phyloP scores from a whole-genome alignment of 1,140 invertebrate species.

The Nasonia giraulti region DNA sequence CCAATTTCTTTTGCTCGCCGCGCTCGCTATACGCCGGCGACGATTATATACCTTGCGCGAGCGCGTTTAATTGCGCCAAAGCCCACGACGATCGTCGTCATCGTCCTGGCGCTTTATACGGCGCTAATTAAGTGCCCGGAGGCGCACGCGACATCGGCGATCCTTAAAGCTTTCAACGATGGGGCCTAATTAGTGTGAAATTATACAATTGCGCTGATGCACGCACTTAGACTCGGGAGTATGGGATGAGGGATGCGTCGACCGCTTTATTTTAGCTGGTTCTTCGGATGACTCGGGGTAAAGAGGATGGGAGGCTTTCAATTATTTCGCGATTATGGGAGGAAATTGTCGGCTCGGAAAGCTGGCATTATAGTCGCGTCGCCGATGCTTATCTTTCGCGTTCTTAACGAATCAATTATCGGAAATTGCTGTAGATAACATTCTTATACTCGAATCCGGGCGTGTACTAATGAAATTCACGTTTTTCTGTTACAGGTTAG shows the following conservation, averaged over 20 bases:
- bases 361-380: neutral
- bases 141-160: neutral
- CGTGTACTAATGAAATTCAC: neutral
- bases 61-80: neutral
- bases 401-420: neutral
- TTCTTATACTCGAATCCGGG: neutral
- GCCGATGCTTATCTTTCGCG: neutral
- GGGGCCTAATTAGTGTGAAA: neutral
- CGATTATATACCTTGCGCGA: slow-evolving; percentile 6
- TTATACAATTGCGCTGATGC: slow-evolving; percentile 16
- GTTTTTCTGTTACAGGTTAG: slow-evolving; percentile 10
- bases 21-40: neutral
- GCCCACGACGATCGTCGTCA: neutral
- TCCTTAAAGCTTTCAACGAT: slow-evolving; percentile 9
- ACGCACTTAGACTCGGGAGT: neutral
- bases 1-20: neutral
- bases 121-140: slow-evolving; percentile 16
- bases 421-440: neutral
- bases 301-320: neutral
- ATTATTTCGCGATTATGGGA: neutral
- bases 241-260: neutral
- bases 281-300: neutral
- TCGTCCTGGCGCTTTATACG: slow-evolving; percentile 7
- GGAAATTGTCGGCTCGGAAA: neutral
- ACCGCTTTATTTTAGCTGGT: neutral